These are phyloP conservation scores for Tribolium castaneum DNA, from an alignment of 1,140 invertebrate genomes.

Conservation along the genomic window DNA sequence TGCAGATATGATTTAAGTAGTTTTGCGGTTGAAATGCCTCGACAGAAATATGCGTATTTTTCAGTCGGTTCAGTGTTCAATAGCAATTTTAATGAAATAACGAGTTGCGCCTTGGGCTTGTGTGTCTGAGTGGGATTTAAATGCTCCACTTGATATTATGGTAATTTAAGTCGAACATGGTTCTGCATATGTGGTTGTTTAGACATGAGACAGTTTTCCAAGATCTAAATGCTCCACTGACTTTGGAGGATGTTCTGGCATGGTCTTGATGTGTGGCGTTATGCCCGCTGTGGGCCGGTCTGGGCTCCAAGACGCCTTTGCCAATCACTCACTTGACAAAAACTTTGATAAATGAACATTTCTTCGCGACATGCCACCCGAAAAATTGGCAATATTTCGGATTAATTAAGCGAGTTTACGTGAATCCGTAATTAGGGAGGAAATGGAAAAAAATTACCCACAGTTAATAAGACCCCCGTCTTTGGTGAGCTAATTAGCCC, in stretches of 20 bases:
- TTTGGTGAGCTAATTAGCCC: neutral
- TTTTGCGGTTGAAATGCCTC: too few species aligned
- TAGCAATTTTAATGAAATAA: too few species aligned
- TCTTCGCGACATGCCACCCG: neutral
- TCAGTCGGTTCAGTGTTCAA: neutral
- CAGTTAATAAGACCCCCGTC: neutral
- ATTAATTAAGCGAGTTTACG: neutral
- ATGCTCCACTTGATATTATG: slow-evolving; percentile 33
- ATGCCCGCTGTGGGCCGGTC: slow-evolving; percentile 47
- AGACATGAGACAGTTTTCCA: slow-evolving; percentile 46
- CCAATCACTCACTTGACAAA: slow-evolving; percentile 37
- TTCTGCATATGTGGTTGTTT: slow-evolving; percentile 38
- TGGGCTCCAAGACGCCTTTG: slow-evolving; percentile 47
- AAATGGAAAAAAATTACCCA: neutral
- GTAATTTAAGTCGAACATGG: slow-evolving; percentile 33
- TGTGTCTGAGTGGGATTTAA: neutral
- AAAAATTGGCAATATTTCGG: slow-evolving; percentile 18
- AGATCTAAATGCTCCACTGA: slow-evolving; percentile 46
- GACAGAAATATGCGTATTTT: too few species aligned
- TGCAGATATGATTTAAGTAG: too few species aligned
- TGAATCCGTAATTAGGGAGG: neutral
- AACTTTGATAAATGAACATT: neutral
- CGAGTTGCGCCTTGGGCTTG: neutral
- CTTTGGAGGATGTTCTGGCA: slow-evolving; percentile 46
- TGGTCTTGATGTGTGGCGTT: slow-evolving; percentile 47